These are phyloP conservation scores for Drosophila orosa DNA, from an alignment of 1,140 invertebrate species.

Conservation along the genomic window DNA sequence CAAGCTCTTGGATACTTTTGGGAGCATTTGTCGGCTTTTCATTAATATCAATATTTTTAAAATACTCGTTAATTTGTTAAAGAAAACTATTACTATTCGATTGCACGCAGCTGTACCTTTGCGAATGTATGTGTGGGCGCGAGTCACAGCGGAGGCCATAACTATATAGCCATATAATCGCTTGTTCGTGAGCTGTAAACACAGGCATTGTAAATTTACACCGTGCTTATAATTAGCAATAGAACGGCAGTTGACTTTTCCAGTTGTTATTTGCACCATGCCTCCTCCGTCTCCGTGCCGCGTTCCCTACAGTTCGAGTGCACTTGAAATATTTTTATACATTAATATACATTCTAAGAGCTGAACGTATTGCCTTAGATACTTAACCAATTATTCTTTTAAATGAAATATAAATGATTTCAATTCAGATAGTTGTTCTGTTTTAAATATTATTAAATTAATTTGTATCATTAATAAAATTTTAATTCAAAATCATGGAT, in stretches of 20 bases:
- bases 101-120: not conserved
- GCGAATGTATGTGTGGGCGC: constrained; percentile 1
- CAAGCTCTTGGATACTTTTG: no score
- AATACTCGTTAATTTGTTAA: not conserved
- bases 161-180: constrained; percentile 74
- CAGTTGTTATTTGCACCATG: constrained; percentile 36
- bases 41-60: not conserved
- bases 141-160: constrained; percentile 47
- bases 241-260: constrained; percentile 78
- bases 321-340: not conserved
- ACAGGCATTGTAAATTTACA: constrained; percentile 77
- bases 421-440: not conserved
- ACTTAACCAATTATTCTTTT: not conserved
- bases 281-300: not conserved
- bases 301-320: not conserved
- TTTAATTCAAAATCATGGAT: not conserved
- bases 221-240: constrained; percentile 79
- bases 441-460: not conserved
- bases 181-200: constrained; percentile 77
- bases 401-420: not conserved
- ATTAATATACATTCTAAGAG: no score
- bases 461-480: not conserved
- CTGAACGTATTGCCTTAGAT: not conserved
- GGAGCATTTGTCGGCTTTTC: no score
- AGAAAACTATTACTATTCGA: not conserved